Percentiles rank a stretch among this genome's conserved stretches.
These are phyloP conservation scores for Malurus leucopterus DNA, from an alignment of 2,797 vertebrate genomes.

Conservation along the genomic window DNA sequence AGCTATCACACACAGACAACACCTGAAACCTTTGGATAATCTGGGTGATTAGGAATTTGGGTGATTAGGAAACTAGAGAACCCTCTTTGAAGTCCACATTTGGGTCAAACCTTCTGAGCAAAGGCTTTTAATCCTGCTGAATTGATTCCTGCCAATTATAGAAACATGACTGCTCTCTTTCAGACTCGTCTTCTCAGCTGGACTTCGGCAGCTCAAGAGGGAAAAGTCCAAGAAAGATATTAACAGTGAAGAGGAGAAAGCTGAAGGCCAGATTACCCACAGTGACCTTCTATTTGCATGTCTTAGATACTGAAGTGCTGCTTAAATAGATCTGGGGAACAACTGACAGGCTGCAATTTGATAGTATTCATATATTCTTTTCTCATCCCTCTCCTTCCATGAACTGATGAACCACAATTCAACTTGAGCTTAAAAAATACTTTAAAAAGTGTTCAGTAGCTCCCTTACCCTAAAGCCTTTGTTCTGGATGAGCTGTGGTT, in stretches of 20 bases:
- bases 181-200: not conserved
- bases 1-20: not conserved
- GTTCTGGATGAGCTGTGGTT: not conserved
- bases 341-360: not conserved
- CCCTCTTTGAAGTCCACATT: not conserved
- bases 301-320: not conserved
- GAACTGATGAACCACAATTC: not conserved
- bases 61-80: not conserved
- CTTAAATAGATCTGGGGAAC: not conserved
- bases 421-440: not conserved
- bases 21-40: not conserved
- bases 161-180: not conserved
- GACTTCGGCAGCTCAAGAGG: not conserved
- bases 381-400: not conserved
- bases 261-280: not conserved
- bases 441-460: not conserved
- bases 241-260: not conserved
- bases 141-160: not conserved
- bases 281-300: not conserved
- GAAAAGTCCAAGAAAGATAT: not conserved
- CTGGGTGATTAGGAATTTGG: not conserved
- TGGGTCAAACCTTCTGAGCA: not conserved
- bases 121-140: not conserved
- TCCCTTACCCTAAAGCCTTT: not conserved
- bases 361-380: not conserved